Base-by-base conservation (phyloP, 1,140 invertebrate genomes). In the Pseudachorutes palmiensis region DNA sequence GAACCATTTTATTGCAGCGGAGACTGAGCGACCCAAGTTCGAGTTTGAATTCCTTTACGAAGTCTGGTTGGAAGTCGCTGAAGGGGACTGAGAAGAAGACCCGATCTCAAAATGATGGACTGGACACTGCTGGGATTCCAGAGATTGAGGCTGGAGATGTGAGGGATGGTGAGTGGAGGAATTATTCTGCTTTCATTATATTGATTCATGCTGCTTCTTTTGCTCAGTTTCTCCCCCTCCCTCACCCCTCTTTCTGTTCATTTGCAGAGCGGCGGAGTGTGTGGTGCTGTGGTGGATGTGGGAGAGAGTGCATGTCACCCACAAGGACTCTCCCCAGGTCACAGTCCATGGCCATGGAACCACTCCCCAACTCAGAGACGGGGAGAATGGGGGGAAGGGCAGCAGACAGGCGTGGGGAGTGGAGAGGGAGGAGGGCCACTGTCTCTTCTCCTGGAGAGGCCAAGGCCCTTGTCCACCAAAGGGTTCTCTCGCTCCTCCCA, bases 71-170 rank as follows among this genome's bases (percentile, higher is more conserved):
- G 88, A 85, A 85, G 74, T 86, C 86, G 1, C 85, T 84, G 72
- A 78, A 79, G 3, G 79, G 78, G 0, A 82, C 80, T 48, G 71
- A 66, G 29, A 74, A 74, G 51, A 61, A 66, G 63, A 90, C 92
- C 49, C 85, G 91, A 69, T 96, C 92, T 16, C 93, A 96, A 80
- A 92, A 92, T 77, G 92, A 94, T 80, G 88, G 90, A 5, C 81
- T 93, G 24, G 91, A 94, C 78, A 75, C 73, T 59, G 71, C 68
- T 67, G 72, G 72, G 19, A 60, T 74, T 31, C 90, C 84, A 63
- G 93, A 97, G 81, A 94, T 97, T 66, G 92, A 96, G 80, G 93
- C 93, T 26, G 91, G 91, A 16, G 92, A 95, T 80, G 82, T 96
- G 70, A 82, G 91, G 77, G 93, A 96, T 80, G 93, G 92, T 95